phyloP scores from a whole-genome alignment of 2,113 vertebrate species.

The Malaclemys terrapin region DNA sequence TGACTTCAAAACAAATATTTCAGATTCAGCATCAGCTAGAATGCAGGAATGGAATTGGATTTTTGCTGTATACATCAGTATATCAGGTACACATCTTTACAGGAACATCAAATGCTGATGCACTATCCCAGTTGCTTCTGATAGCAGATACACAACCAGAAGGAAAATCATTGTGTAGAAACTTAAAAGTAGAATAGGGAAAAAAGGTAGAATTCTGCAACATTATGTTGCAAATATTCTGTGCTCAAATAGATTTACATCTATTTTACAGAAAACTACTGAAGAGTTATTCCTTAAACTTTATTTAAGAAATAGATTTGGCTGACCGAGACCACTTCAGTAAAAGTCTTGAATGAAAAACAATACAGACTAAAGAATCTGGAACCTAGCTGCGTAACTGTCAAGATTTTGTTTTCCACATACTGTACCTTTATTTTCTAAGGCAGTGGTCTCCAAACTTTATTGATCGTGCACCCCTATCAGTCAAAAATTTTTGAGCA shows the following conservation, averaged over 20 bases:
- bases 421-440: background rate
- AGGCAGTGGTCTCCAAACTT: too few species aligned
- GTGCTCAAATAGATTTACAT: background rate
- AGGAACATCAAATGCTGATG: background rate
- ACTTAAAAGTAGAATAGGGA: background rate
- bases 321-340: background rate
- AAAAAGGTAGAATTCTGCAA: background rate
- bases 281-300: background rate
- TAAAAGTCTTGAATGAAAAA: background rate
- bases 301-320: background rate
- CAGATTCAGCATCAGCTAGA: background rate
- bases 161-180: background rate
- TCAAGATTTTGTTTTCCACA: background rate
- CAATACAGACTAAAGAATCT: background rate
- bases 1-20: background rate
- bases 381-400: background rate
- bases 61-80: background rate
- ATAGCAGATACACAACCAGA: background rate
- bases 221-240: slow-evolving; percentile 11
- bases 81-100: background rate
- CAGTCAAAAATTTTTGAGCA: too few species aligned
- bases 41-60: background rate
- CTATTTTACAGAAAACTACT: background rate
- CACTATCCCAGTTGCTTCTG: background rate
- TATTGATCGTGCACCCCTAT: too few species aligned